Base-by-base conservation (phyloP, 2,113 vertebrate species). In the Heterochromis multidens region DNA sequence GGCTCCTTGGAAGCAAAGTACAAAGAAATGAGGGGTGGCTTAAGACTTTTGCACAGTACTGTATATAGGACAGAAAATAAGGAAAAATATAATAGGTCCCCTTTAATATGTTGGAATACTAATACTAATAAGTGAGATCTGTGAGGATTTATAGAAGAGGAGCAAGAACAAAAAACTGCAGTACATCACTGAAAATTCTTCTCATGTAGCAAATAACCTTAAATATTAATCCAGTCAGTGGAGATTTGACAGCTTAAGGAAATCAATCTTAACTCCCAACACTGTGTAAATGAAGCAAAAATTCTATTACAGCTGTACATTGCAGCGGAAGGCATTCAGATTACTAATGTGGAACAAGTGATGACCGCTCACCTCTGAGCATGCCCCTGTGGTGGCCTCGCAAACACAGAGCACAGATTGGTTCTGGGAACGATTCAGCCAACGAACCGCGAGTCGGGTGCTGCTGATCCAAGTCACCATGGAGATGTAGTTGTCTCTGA, bases 361-460 rank as follows among this genome's bases (percentile, higher is more conserved):
- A 80, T 79, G 85, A 85, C 81, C 58, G 49, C 95, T 95, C 79
- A 97, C 97, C 96, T 97, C 96, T 17, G 93, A 94, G 88, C 97
- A 97, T 11, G 95, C 94, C 63, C 96, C 97, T 0, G 96, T 97
- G 72, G 96, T 97, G 76, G 96, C 95, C 89, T 97, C 96, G 11
- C 97, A 97, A 74, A 97, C 93, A 27, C 95, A 96, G 35, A 97
- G 92, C 79, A 96, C 90, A 5, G 97, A 97, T 65, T 96, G 92
- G 92, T 97, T 97, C 94, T 97, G 97, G 21, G 94, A 90, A 2
- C 97, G 95, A 82, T 96, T 97, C 33, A 97, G 89, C 96, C 96
- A 97, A 16, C 96, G 95, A 43, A 97, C 95, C 0, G 95, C 95
- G 12, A 97, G 94, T 11, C 94, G 94, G 21, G 96, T 96, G 89